These are phyloP conservation scores for Thelaira solivaga DNA, from an alignment of 2,888 invertebrate genomes.

Conservation along the genomic window DNA sequence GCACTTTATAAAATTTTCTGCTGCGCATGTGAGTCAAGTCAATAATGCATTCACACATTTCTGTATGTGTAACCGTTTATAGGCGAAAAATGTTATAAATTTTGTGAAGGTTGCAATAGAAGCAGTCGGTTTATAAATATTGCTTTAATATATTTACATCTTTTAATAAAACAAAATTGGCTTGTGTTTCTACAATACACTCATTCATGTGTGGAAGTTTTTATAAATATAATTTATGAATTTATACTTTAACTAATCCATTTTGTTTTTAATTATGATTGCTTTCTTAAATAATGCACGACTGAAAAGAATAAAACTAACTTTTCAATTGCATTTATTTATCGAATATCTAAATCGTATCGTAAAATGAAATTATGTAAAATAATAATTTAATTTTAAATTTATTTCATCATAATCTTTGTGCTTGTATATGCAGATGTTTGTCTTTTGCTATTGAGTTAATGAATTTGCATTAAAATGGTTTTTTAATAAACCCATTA, in stretches of 20 bases:
- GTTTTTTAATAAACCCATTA: slow-evolving; percentile 57
- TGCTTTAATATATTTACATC: slow-evolving; percentile 5
- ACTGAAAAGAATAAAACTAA: not conserved
- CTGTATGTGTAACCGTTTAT: too few relatives aligned
- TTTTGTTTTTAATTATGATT: not conserved
- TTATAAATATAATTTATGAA: not conserved
- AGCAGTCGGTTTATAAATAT: not conserved
- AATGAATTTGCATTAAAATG: slow-evolving; percentile 36
- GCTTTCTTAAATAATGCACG: slow-evolving; percentile 6
- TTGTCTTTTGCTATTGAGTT: slow-evolving; percentile 4
- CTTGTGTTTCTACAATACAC: not conserved
- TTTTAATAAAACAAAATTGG: not conserved
- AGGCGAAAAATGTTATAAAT: not conserved
- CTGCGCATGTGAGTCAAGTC: slow-evolving; percentile 60
- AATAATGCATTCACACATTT: slow-evolving; percentile 33
- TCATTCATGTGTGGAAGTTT: not conserved
- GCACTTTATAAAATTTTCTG: slow-evolving; percentile 42
- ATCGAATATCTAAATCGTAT: not conserved
- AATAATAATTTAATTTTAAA: slow-evolving; percentile 28
- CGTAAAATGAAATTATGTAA: slow-evolving; percentile 9
- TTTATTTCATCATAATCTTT: slow-evolving; percentile 6
- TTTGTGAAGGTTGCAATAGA: not conserved
- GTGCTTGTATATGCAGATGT: not conserved
- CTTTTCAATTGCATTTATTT: slow-evolving; percentile 22
- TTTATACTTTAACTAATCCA: not conserved